Conservation (phyloP, 2,888 invertebrate genomes). For the Chalcis sispes region DNA sequence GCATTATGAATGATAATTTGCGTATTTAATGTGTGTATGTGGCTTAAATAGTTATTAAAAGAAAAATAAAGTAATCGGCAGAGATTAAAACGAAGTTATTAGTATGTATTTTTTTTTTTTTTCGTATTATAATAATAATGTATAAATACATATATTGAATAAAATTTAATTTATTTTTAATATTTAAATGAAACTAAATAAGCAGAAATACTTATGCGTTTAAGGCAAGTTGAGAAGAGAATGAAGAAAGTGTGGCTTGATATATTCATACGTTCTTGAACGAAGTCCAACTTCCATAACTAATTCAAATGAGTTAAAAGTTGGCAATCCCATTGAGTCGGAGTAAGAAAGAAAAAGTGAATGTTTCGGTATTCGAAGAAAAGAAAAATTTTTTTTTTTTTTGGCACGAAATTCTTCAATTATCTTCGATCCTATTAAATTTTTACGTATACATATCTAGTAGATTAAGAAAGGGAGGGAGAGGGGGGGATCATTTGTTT, state of each 20-base stretch:
- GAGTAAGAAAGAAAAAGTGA: conserved; percentile 32
- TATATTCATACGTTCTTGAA: conserved; percentile 46
- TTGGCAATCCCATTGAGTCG: conserved; percentile 29
- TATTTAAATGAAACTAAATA: conserved; percentile 4
- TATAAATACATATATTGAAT: background rate
- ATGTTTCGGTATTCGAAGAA: conserved; percentile 34
- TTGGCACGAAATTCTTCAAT: conserved; percentile 6
- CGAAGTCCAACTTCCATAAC: conserved; percentile 43
- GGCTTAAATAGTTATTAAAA: background rate
- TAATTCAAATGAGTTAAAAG: conserved; percentile 40
- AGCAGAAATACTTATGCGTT: background rate
- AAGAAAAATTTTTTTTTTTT: too few species aligned
- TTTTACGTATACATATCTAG: background rate
- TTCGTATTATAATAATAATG: background rate
- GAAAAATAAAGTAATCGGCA: background rate
- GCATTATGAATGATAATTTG: too few species aligned
- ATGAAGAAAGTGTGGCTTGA: conserved; percentile 14
- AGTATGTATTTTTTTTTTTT: background rate
- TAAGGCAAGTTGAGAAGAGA: background rate
- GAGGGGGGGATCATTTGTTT: too few species aligned
- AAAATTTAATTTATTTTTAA: background rate
- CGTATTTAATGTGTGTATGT: background rate
- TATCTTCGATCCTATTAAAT: background rate
- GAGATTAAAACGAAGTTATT: background rate
- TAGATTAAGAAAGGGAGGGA: too few species aligned